Evolutionary conservation across 1,140 invertebrate species (phyloP).

Genomic region (Leptopilina boulardi): DNA sequence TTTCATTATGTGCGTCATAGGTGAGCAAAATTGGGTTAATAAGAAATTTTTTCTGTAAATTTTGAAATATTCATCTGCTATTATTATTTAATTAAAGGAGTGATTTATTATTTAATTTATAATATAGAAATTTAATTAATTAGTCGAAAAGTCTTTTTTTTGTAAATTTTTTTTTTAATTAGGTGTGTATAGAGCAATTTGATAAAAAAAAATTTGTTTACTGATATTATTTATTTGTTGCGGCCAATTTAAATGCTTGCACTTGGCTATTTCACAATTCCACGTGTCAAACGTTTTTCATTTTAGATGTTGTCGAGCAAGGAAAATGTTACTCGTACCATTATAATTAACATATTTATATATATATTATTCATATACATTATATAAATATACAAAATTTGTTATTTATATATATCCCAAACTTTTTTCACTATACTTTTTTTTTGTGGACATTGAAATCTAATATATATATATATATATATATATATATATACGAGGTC

Average conservation of each 20-base stretch:
- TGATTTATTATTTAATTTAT: no score
- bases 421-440: background rate
- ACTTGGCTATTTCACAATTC: constrained; percentile 21
- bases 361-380: no score
- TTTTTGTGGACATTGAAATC: no score
- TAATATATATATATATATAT: no score
- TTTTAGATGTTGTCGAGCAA: background rate
- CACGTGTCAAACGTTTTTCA: background rate
- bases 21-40: no score
- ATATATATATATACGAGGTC: no score
- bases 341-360: background rate
- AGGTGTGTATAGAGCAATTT: background rate
- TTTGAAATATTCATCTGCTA: background rate
- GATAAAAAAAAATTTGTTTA: background rate
- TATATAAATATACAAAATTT: background rate
- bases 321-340: background rate
- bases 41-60: background rate
- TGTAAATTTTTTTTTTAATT: background rate
- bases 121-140: no score
- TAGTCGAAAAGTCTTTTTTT: no score
- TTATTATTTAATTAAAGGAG: no score
- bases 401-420: background rate
- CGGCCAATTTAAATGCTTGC: background rate
- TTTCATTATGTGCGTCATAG: constrained; percentile 44
- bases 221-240: background rate